phyloP scores from a whole-genome alignment of 2,888 invertebrate species.

The Lydus trimaculatus region DNA sequence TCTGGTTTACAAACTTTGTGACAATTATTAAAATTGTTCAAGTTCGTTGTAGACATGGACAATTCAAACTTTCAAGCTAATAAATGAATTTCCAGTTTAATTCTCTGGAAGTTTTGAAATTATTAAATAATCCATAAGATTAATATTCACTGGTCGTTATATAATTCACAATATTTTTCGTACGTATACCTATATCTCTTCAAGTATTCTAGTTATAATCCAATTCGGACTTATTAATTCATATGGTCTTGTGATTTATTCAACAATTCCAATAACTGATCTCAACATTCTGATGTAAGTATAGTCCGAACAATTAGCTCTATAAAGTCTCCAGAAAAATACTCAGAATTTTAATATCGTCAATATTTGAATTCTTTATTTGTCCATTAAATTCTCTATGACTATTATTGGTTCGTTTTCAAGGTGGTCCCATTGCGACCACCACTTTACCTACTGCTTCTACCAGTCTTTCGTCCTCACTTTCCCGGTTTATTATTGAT shows the following conservation, averaged over 20 bases:
- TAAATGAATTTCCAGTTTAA: too few relatives aligned
- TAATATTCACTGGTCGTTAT: background rate
- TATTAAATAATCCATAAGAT: background rate
- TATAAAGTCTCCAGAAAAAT: background rate
- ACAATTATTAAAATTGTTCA: background rate
- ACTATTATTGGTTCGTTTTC: background rate
- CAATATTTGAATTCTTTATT: background rate
- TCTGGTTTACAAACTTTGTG: too few relatives aligned
- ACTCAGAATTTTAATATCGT: background rate
- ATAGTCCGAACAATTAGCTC: background rate
- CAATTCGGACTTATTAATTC: background rate
- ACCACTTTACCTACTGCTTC: background rate
- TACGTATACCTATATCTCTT: background rate
- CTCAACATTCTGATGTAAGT: background rate
- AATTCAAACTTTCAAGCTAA: background rate
- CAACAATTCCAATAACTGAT: background rate
- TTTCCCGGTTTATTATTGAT: slow-evolving; percentile 6
- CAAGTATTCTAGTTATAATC: background rate
- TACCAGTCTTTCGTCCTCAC: slow-evolving; percentile 1
- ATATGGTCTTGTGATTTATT: background rate
- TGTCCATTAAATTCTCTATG: background rate
- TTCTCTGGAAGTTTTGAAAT: background rate
- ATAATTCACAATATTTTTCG: background rate
- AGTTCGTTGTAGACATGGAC: background rate
- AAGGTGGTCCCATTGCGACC: slow-evolving; percentile 1